Evolutionary conservation across 2,888 invertebrate genomes (phyloP), one percentile per base, ranked within the genome.

Genomic region (Dione juno): DNA sequence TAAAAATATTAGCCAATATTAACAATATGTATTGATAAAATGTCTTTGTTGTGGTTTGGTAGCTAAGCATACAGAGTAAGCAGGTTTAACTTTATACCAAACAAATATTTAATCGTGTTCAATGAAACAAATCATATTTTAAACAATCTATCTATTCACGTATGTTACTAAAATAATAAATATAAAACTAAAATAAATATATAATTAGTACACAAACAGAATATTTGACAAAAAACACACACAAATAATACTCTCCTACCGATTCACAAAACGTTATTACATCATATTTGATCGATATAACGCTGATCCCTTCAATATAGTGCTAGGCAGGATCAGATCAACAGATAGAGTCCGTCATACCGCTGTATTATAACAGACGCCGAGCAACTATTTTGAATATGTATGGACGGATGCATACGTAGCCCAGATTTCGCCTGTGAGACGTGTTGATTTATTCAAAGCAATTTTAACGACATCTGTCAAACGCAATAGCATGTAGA

Each of bases 321-420:
- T 21, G 8, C n/a, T 13, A 52, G 37, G 19, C 48, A 61, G 45
- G 61, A 61, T 8, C 19, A 71, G 50, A 71, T 67, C 67, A 71
- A 67, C 54, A 64, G 70, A 58, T 64, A 67, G 48, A 57, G 63
- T 35, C 65, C 52, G 16, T 58, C 64, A 69, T 35, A 50, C 63
- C 69, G 52, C 67, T 53, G 53, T 52, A 72, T 69, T 69, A 69
- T 67, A 70, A 68, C 66, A 68, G 54, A 59, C 63, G 37, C 52
- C 59, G 57, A 59, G 50, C 69, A 35, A 59, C 72, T 68, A 68
- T 70, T 68, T 74, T 79, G 79, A 78, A 78, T 80, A 79, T 79
- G 78, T 77, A 80, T 79, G 77, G 77, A 71, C 77, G n/a, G n/a
- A 76, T 77, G 76, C 76, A 77, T 74, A 73, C 75, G 66, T 73